phyloP scores from a whole-genome alignment of 2,797 vertebrate genomes.

The Mus caroli region DNA sequence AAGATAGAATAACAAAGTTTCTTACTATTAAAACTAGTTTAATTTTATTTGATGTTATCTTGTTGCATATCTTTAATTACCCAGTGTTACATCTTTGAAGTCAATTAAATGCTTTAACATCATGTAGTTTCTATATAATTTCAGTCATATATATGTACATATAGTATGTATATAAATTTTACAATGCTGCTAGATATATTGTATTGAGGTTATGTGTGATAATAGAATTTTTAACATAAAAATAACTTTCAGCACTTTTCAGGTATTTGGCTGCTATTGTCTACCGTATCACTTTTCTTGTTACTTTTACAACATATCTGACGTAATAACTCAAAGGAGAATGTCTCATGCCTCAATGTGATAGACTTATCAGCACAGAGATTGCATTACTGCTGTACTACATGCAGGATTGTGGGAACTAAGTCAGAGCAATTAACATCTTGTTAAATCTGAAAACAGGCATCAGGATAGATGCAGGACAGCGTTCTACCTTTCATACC shows the following conservation, averaged over 20 bases:
- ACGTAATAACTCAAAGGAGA: not conserved
- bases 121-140: too few relatives aligned
- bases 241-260: not conserved
- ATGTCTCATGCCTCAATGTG: not conserved
- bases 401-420: not conserved
- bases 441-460: not conserved
- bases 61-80: too few relatives aligned
- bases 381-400: not conserved
- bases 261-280: not conserved
- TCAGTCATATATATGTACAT: not conserved
- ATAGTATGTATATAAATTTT: not conserved
- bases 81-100: too few relatives aligned
- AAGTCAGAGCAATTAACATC: not conserved
- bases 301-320: not conserved
- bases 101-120: too few relatives aligned
- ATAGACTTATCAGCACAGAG: not conserved
- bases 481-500: not conserved
- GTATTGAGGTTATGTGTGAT: not conserved
- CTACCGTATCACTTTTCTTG: not conserved
- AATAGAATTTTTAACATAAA: not conserved
- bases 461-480: not conserved
- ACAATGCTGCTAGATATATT: not conserved
- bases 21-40: too few relatives aligned
- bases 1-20: too few relatives aligned
- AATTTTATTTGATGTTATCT: too few relatives aligned